Conservation (phyloP, 2,113 vertebrate species). For the Urocitellus parryii region DNA sequence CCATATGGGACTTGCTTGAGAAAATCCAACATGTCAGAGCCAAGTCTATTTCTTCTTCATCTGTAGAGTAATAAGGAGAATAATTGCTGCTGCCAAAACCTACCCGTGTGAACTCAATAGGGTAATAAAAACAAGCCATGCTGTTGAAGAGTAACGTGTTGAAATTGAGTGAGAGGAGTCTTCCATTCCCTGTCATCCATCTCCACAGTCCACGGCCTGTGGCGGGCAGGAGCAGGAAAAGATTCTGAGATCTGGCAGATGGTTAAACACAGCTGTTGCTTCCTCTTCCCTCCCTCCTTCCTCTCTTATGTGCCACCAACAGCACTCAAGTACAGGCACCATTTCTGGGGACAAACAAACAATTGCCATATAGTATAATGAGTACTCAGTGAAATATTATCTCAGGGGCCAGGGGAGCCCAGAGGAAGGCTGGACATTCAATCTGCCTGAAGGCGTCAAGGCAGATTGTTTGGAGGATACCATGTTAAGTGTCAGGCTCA, state of each 20-base stretch:
- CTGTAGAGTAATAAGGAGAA: conserved; percentile 63
- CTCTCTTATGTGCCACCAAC: neutral
- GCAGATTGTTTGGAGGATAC: neutral
- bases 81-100: conserved; percentile 63
- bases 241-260: conserved; percentile 47
- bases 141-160: conserved; percentile 28
- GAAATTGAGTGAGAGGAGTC: conserved; percentile 30
- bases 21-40: conserved; percentile 69
- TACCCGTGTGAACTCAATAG: conserved; percentile 55
- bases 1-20: conserved; percentile 64
- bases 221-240: neutral
- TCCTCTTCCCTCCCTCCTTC: neutral
- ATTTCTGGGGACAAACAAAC: neutral
- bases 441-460: neutral
- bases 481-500: neutral
- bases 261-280: conserved; percentile 27
- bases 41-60: conserved; percentile 75
- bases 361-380: neutral
- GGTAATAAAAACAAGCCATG: conserved; percentile 65
- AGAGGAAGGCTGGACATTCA: neutral
- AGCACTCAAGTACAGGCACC: neutral
- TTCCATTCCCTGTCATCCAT: conserved; percentile 8
- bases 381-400: neutral
- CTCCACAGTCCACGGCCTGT: neutral
- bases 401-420: neutral